Conservation (phyloP, 1,140 invertebrate genomes). For the Cheumatopsyche charites region DNA sequence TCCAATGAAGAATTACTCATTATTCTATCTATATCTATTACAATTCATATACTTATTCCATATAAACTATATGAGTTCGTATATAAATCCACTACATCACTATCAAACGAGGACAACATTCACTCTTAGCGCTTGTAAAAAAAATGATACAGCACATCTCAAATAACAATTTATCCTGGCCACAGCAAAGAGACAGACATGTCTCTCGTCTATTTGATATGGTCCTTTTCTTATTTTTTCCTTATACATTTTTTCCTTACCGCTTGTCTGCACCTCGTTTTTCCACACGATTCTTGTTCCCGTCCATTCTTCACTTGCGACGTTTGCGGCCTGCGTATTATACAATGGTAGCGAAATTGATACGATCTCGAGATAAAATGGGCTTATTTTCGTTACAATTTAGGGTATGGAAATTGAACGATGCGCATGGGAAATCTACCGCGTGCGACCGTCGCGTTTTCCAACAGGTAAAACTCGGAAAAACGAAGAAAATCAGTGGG, state of each 20-base stretch:
- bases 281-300: neutral
- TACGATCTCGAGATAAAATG: constrained; percentile 1
- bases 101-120: too few species aligned
- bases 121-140: too few species aligned
- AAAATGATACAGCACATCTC: neutral
- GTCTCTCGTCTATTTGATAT: neutral
- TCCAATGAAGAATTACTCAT: too few species aligned
- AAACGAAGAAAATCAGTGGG: too few species aligned
- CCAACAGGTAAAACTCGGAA: too few species aligned
- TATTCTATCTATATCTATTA: too few species aligned
- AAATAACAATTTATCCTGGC: constrained; percentile 1
- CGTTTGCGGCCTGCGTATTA: neutral
- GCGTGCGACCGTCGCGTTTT: neutral
- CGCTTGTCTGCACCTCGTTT: neutral
- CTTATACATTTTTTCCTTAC: neutral
- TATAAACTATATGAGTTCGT: too few species aligned
- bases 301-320: neutral
- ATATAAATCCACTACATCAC: too few species aligned
- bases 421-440: constrained; percentile 17
- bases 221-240: neutral
- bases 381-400: constrained; percentile 8
- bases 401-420: constrained; percentile 15
- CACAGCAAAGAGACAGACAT: neutral
- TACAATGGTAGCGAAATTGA: constrained; percentile 4
- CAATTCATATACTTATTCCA: too few species aligned